Conservation (phyloP, 2,888 invertebrate species). For the Callosobruchus maculatus region DNA sequence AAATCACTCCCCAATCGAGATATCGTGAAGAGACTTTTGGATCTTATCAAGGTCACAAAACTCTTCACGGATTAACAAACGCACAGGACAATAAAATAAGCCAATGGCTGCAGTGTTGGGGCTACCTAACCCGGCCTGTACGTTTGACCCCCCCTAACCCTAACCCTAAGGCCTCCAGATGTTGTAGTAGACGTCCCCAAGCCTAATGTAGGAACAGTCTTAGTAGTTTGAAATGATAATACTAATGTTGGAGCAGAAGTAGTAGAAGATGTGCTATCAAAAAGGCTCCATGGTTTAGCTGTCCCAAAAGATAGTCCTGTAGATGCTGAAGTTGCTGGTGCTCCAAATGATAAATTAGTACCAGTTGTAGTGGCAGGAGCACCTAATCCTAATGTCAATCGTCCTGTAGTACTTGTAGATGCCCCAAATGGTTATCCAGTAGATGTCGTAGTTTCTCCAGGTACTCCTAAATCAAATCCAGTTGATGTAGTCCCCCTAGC, state of each 20-base stretch:
- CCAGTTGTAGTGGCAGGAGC: neutral
- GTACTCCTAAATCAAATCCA: slow-evolving; percentile 22
- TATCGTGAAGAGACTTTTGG: too few species aligned
- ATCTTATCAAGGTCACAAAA: too few species aligned
- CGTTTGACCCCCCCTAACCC: too few species aligned
- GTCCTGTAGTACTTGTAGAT: slow-evolving; percentile 7
- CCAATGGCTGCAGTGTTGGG: too few species aligned
- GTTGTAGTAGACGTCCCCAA: slow-evolving; percentile 10
- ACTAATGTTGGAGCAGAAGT: slow-evolving; percentile 16
- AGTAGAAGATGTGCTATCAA: slow-evolving; percentile 5
- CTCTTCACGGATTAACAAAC: too few species aligned
- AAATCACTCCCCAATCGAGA: too few species aligned
- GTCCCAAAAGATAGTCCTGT: slow-evolving; percentile 27
- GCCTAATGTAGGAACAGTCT: slow-evolving; percentile 24
- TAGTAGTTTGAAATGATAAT: slow-evolving; percentile 8
- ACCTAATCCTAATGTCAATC: too few species aligned
- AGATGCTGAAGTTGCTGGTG: slow-evolving; percentile 11
- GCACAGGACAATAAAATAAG: too few species aligned
- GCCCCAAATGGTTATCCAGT: slow-evolving; percentile 26
- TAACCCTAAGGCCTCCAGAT: too few species aligned
- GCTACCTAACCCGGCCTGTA: too few species aligned
- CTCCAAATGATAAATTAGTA: slow-evolving; percentile 22
- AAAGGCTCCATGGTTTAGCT: slow-evolving; percentile 7
- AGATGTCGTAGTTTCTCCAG: slow-evolving; percentile 7
- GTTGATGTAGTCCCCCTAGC: slow-evolving; percentile 10